Conservation (phyloP, 2,888 invertebrate species). For the Anthoptus insignis region DNA sequence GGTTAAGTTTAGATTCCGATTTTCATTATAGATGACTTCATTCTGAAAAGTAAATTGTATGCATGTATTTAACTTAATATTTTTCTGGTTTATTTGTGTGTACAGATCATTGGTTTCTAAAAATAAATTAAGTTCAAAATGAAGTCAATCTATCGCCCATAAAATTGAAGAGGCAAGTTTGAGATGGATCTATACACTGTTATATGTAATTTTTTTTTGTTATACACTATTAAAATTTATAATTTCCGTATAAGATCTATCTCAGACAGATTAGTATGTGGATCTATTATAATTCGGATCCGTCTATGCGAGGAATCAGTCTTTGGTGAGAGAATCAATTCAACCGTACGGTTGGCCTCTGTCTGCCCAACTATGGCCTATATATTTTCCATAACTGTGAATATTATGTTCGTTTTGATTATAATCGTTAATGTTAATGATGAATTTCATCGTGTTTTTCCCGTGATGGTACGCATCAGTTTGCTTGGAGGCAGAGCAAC, state of each 20-base stretch:
- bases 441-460: conserved; percentile 75
- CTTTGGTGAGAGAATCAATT: not conserved
- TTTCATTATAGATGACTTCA: conserved; percentile 18
- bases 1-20: not conserved
- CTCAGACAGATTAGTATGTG: not conserved
- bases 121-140: not conserved
- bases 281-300: not conserved
- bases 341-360: not conserved
- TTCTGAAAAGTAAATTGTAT: conserved; percentile 7
- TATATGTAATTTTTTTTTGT: too few species aligned
- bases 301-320: not conserved
- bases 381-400: conserved; percentile 34
- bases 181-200: conserved; percentile 3
- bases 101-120: not conserved
- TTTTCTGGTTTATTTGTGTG: not conserved
- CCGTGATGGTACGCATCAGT: conserved; percentile 87
- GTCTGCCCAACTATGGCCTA: not conserved
- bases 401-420: conserved; percentile 20
- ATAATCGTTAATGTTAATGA: conserved; percentile 64
- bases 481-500: conserved; percentile 98
- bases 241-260: not conserved
- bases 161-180: not conserved
- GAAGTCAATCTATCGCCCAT: not conserved
- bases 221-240: too few species aligned
- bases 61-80: not conserved